These are phyloP conservation scores for Lepeophtheirus salmonis DNA, from an alignment of 1,140 invertebrate genomes.

Conservation along the genomic window DNA sequence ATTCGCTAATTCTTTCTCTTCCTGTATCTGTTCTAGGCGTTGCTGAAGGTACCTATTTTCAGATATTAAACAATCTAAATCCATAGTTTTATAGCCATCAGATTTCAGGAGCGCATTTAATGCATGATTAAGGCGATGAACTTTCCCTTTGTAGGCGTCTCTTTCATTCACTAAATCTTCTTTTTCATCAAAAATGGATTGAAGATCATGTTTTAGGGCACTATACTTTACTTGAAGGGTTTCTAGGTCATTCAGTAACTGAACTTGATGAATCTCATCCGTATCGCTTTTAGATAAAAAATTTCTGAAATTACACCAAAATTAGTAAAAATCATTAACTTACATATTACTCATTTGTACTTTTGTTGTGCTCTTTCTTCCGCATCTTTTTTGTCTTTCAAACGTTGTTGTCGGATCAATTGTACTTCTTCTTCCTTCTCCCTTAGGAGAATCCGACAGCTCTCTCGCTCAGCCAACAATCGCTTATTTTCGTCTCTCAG, in stretches of 20 bases:
- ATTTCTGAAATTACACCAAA: not conserved
- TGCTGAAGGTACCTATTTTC: conserved; percentile 68
- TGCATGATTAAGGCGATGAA: conserved; percentile 59
- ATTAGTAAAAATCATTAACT: not conserved
- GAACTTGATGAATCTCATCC: not conserved
- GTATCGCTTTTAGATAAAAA: not conserved
- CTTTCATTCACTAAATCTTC: conserved; percentile 58
- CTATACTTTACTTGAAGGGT: conserved; percentile 12
- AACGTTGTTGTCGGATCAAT: not conserved
- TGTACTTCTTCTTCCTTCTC: conserved; percentile 13
- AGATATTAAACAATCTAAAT: conserved; percentile 55
- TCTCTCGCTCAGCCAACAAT: conserved; percentile 3
- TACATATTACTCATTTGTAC: not conserved
- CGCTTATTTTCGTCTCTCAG: conserved; percentile 11
- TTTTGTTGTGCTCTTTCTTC: not conserved
- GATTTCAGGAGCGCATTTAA: conserved; percentile 48
- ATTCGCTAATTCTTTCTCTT: conserved; percentile 51
- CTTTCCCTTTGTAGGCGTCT: conserved; percentile 65
- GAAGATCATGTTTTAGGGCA: conserved; percentile 9
- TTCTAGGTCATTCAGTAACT: not conserved
- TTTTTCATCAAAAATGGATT: conserved; percentile 54
- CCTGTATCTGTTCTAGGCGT: conserved; percentile 50
- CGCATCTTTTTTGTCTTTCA: not conserved
- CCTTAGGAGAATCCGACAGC: not conserved
- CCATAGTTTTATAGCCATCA: conserved; percentile 34